Evolutionary conservation across 2,113 vertebrate genomes (phyloP).

Genomic region (Planiliza haematocheilus): DNA sequence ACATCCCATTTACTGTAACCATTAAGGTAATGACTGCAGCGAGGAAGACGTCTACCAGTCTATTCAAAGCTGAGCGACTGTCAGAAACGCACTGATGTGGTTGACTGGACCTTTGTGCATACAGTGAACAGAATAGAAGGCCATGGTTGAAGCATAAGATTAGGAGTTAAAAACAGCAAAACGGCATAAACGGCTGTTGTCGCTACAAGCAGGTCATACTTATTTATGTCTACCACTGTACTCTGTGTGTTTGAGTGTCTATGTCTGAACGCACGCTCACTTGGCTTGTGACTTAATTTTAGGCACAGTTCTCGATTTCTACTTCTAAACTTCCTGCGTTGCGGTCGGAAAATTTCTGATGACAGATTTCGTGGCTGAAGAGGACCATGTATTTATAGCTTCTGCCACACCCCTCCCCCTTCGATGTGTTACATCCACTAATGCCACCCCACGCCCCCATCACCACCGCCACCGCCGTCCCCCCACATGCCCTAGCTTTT

Average conservation of each 20-base stretch:
- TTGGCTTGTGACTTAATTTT: constrained; percentile 75
- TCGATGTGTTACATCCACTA: constrained; percentile 27
- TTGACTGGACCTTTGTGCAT: background rate
- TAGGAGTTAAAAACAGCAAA: constrained; percentile 1
- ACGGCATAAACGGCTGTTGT: background rate
- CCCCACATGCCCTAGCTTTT: background rate
- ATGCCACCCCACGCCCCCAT: background rate
- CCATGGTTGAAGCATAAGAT: background rate
- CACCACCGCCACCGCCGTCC: background rate
- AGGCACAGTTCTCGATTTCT: constrained; percentile 84
- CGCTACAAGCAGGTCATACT: background rate
- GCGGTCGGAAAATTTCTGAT: constrained; percentile 87
- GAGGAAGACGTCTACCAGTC: background rate
- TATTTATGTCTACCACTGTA: background rate
- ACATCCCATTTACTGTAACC: too few species aligned
- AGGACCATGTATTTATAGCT: constrained; percentile 83
- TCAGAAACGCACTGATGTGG: constrained; percentile 21
- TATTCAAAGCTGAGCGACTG: constrained; percentile 16
- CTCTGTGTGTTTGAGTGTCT: constrained; percentile 22
- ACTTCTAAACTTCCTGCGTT: constrained; percentile 85
- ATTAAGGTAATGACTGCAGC: background rate
- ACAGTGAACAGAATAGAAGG: constrained; percentile 15
- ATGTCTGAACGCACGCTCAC: constrained; percentile 16
- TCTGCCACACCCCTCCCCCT: background rate
- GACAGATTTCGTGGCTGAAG: constrained; percentile 83